Base-by-base conservation (phyloP, 2,797 vertebrate genomes). In the Neomorphus geoffroyi region DNA sequence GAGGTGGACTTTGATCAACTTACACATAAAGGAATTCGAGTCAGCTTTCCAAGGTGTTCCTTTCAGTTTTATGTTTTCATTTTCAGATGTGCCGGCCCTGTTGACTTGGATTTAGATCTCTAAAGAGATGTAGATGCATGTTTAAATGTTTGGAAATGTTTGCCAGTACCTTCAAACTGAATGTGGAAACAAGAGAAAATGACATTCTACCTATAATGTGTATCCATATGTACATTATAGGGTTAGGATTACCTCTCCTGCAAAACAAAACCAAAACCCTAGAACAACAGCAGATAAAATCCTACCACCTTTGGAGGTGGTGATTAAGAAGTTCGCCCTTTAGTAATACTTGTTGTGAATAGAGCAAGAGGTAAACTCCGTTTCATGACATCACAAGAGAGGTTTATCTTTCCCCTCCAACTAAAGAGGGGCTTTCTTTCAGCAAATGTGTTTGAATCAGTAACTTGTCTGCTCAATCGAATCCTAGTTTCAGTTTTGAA, bases 401-500 rank as follows among this genome's bases (percentile, higher is more conserved):
- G 28, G 71, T 10, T 56, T 66, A 57, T 53, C 24, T 77, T 79
- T 50, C 27, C 14, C 86, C 26, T 61, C 41, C 41, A 61, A 8
- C 26, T 51, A 6, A 61, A 57, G 18, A n/a, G 39, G 17, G 18
- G 5, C 11, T 86, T 92, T 77, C 87, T 93, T 80, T 90, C 71
- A 67, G 70, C 19, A 70, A 60, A 46, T 56, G 73, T 27, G 41
- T 65, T 94, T 82, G 58, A 89, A 89, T 82, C 5, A 15, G 62
- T 80, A 89, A 92, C 72, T 82, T 91, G 72, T 80, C 93, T 87
- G 75, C 82, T 93, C 96, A 95, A 54, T 62, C 5, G 3, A 71
- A 75, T 41, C 48, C 50, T 56, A 35, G 72, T 88, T 96, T 95
- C 90, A 33, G n/a, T 94, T 93, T 80, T 95, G 89, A 97, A 95